Evolutionary conservation across 2,113 vertebrate genomes (phyloP).

Genomic region (Zingel zingel): DNA sequence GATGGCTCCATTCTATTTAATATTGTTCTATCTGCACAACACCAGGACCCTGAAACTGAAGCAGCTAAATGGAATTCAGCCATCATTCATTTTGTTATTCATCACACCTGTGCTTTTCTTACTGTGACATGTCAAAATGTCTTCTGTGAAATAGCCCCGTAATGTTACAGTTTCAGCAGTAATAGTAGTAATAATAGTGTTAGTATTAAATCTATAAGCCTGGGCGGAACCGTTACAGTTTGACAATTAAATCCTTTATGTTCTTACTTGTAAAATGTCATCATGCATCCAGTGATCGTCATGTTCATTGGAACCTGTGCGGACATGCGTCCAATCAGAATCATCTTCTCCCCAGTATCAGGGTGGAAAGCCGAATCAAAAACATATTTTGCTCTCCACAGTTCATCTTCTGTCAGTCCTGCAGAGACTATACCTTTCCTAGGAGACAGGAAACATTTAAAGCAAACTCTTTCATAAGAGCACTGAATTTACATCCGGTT

Average conservation of each 20-base stretch:
- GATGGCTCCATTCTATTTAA: not conserved
- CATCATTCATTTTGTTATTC: too few relatives aligned
- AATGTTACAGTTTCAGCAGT: not conserved
- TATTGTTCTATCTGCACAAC: not conserved
- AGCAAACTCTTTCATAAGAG: not conserved
- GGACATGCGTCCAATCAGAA: conserved; percentile 97
- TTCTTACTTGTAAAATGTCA: conserved; percentile 97
- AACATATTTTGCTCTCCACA: conserved; percentile 96
- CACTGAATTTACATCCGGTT: too few relatives aligned
- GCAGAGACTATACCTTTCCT: conserved; percentile 91
- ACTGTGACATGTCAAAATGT: not conserved
- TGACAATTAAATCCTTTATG: not conserved
- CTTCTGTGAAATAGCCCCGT: not conserved
- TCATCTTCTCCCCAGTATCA: conserved; percentile 98
- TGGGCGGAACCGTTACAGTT: not conserved
- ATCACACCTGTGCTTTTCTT: too few relatives aligned
- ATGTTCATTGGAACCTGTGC: conserved; percentile 99
- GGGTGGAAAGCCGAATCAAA: conserved; percentile 99
- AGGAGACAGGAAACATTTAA: conserved; percentile 6
- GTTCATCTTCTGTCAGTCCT: conserved; percentile 93
- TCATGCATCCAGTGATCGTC: conserved; percentile 99
- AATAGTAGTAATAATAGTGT: not conserved
- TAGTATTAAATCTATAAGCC: not conserved
- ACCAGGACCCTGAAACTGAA: not conserved
- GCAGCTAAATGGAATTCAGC: too few relatives aligned